These are phyloP conservation scores for Neotragus pygmaeus DNA, from an alignment of 2,113 vertebrate species.

Conservation along the genomic window DNA sequence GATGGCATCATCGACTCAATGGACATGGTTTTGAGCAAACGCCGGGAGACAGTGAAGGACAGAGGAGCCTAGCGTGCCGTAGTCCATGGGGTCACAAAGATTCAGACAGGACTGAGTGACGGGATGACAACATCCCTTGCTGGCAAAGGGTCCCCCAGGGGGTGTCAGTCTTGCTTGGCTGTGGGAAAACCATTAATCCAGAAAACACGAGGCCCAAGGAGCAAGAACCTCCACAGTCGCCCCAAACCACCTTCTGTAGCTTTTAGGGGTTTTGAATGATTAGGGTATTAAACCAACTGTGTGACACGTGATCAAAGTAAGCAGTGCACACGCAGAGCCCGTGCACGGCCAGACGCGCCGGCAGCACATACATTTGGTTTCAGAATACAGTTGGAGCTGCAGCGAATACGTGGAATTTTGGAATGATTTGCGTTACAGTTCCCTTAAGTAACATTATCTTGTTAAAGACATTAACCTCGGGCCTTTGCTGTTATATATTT, in stretches of 20 bases:
- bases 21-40: not conserved
- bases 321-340: rapidly evolving
- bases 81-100: not conserved
- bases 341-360: not conserved
- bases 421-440: slow-evolving; percentile 82
- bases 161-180: rapidly evolving
- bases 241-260: not conserved
- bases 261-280: slow-evolving; percentile 6
- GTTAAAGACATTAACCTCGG: slow-evolving; percentile 86
- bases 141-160: rapidly evolving
- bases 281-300: not conserved
- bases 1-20: not conserved
- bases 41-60: not conserved
- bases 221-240: not conserved
- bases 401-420: slow-evolving; percentile 79
- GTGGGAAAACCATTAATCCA: rapidly evolving
- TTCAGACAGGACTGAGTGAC: not conserved
- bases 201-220: rapidly evolving
- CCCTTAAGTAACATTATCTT: slow-evolving; percentile 85
- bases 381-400: slow-evolving; percentile 62
- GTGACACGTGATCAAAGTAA: not conserved
- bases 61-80: not conserved
- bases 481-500: slow-evolving; percentile 82
- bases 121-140: not conserved
- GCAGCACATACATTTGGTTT: slow-evolving; percentile 73